Conservation (phyloP, 2,888 invertebrate genomes). For the Emesis russula region DNA sequence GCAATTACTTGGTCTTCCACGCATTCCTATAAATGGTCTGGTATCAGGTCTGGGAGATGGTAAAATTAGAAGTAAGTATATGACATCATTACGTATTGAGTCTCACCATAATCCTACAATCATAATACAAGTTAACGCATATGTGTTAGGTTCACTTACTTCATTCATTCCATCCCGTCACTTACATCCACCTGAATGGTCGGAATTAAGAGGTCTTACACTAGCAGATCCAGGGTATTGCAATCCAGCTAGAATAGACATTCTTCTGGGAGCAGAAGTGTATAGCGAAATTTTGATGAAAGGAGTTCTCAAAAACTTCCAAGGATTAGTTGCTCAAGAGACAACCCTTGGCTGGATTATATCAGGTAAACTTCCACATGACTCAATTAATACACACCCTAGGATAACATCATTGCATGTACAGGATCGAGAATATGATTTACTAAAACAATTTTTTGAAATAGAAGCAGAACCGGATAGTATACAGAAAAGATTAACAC, state of each 20-base stretch:
- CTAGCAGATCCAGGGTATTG: too few species aligned
- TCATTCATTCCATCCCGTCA: too few species aligned
- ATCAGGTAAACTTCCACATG: not conserved
- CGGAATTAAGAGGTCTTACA: too few species aligned
- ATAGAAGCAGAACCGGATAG: conserved; percentile 56
- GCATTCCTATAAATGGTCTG: not conserved
- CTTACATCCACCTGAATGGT: too few species aligned
- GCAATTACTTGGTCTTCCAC: not conserved
- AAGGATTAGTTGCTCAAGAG: not conserved
- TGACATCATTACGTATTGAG: not conserved
- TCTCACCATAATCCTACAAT: too few species aligned
- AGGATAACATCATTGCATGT: conserved; percentile 62
- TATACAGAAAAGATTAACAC: conserved; percentile 35
- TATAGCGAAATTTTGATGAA: too few species aligned
- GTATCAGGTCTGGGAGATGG: not conserved
- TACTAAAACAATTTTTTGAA: conserved; percentile 71
- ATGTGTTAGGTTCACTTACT: too few species aligned
- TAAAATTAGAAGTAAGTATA: not conserved
- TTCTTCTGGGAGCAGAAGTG: too few species aligned
- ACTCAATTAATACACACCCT: not conserved
- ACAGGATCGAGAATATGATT: conserved; percentile 68
- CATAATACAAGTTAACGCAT: too few species aligned
- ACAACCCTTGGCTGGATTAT: conserved; percentile 12
- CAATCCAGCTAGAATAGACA: too few species aligned
- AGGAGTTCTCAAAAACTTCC: too few species aligned